Evolutionary conservation across 1,140 invertebrate genomes (phyloP).

Genomic region (Aphidius ervi): DNA sequence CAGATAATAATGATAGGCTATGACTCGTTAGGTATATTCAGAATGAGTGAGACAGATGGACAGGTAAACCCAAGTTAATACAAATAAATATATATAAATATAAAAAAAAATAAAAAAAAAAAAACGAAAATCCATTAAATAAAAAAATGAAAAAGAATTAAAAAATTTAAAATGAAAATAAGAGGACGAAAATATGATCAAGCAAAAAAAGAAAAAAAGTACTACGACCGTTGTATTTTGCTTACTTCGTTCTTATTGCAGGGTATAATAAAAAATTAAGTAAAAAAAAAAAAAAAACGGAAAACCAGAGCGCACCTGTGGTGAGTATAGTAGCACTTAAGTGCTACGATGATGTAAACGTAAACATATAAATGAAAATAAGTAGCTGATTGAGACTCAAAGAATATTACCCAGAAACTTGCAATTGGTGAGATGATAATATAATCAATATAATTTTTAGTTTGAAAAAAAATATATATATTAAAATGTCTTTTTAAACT

Average conservation of each 20-base stretch:
- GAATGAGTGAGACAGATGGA: conserved; percentile 30
- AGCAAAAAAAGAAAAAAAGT: conserved; percentile 10
- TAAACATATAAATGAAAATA: conserved; percentile 46
- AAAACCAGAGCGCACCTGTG: conserved; percentile 48
- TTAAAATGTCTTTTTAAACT: too few species aligned
- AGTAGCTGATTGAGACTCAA: conserved; percentile 34
- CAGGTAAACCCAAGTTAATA: conserved; percentile 24
- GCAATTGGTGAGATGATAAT: conserved; percentile 11
- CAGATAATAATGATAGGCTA: conserved; percentile 48
- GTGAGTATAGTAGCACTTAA: conserved; percentile 45
- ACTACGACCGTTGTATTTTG: too few species aligned
- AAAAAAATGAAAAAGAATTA: conserved; percentile 3
- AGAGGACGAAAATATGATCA: conserved; percentile 36
- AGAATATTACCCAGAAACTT: conserved; percentile 37
- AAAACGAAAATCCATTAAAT: conserved; percentile 38
- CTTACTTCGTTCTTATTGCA: background rate
- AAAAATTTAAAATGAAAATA: conserved; percentile 32
- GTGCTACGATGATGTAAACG: conserved; percentile 50
- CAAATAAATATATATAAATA: background rate
- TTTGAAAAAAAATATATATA: too few species aligned
- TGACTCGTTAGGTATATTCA: conserved; percentile 44
- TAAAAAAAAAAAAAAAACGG: conserved; percentile 18
- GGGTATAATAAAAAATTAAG: conserved; percentile 27
- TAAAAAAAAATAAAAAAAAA: conserved; percentile 2
- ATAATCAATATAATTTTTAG: conserved; percentile 10